Base-by-base conservation (phyloP, 2,113 vertebrate genomes). In the Opisthocomus hoazin region DNA sequence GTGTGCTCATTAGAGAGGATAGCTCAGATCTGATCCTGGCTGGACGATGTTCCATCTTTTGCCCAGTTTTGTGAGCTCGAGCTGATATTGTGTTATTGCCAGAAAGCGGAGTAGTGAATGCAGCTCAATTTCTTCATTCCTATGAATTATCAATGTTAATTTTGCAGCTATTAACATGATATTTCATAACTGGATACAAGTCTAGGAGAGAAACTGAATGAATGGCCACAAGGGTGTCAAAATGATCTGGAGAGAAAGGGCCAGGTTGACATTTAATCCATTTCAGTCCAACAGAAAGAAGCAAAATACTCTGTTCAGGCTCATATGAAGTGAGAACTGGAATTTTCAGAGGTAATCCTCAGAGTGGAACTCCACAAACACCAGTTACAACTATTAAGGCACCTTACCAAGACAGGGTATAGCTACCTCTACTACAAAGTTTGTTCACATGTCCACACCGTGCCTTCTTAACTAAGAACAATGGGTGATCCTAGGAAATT, bases 21-120 rank as follows among this genome's bases (percentile, higher is more conserved):
- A 9, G 10, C 18, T 43, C n/a, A 83, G 53, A 82, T 65, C 34
- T 64, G 21, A 68, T 46, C 21, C 3, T 46, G 32, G 16, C 14
- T 68, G 48, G 48, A 48, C 18, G 60, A 30, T 64, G 23, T 79
- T 87, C 16, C 30, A 30, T 14, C 61, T 26, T 68, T 54, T 53
- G 12, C 6, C 5, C 43, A 27, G 11, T 58, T 95, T 74, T 79
- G 51, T 93, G 36, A 94, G 17, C 34, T 68, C 5, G 3, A 34
- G 19, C 22, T 85, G 51, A 36, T n/a, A 20, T 3, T 79, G 21
- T 70, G 36, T 63, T 63, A 60, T 41, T 58, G 53, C 3, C 64
- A 78, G 50, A 84, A 78, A 70, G 4, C 11, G 15, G 37, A 84
- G 32, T 16, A 41, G 26, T 1, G 10, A 91, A 46, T 0, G 0